Evolutionary conservation across 2,113 vertebrate genomes (phyloP).

Genomic region (Oncorhynchus kisutch): DNA sequence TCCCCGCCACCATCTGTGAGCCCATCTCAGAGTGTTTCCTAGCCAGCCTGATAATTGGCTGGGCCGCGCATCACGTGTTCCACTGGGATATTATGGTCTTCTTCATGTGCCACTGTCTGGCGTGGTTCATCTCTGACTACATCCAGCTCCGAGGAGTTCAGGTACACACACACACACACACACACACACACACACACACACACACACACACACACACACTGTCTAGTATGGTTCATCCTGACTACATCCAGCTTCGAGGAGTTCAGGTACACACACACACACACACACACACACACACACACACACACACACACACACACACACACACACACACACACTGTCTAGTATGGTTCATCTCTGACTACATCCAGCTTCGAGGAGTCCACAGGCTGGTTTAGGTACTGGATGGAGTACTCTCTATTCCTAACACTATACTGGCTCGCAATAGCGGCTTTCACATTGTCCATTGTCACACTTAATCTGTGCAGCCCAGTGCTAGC

Average conservation of each 20-base stretch:
- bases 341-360: too few relatives aligned
- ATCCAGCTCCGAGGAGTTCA: constrained; percentile 92
- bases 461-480: too few relatives aligned
- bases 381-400: constrained; percentile 73
- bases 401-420: too few relatives aligned
- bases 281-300: constrained; percentile 40
- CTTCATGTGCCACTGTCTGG: constrained; percentile 98
- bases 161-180: background rate
- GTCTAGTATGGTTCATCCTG: too few relatives aligned
- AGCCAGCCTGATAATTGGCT: constrained; percentile 95
- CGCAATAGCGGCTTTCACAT: too few relatives aligned
- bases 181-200: constrained; percentile 49
- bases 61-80: constrained; percentile 91
- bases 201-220: background rate
- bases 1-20: constrained; percentile 93
- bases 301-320: background rate
- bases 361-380: constrained; percentile 81
- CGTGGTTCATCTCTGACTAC: constrained; percentile 97
- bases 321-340: background rate
- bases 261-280: constrained; percentile 61
- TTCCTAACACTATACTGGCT: too few relatives aligned
- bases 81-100: constrained; percentile 99
- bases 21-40: constrained; percentile 97
- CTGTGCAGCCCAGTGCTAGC: too few relatives aligned
- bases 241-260: constrained; percentile 86